A percentile compares a stretch with the other conserved stretches of the same genome.
These are phyloP conservation scores for Peromyscus californicus DNA, from an alignment of 2,113 vertebrate species.

Conservation along the genomic window DNA sequence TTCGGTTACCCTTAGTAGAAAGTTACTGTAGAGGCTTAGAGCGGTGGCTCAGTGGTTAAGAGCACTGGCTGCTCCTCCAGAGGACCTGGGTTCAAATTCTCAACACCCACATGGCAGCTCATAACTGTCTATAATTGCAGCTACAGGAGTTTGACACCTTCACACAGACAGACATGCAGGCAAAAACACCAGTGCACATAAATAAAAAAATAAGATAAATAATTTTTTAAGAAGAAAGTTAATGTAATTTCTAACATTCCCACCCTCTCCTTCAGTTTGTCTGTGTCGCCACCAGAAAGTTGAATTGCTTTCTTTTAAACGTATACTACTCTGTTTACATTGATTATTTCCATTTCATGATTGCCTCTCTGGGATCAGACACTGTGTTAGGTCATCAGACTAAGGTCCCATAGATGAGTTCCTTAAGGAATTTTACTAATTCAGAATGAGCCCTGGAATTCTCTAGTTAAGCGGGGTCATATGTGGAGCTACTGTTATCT, in stretches of 20 bases:
- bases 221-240: not conserved
- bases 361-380: not conserved
- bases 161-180: not conserved
- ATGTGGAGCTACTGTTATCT: not conserved
- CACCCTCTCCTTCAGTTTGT: not conserved
- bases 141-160: not conserved
- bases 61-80: not conserved
- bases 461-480: not conserved
- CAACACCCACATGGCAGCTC: not conserved
- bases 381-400: conserved; percentile 22
- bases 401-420: not conserved
- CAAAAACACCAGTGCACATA: not conserved
- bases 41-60: no score
- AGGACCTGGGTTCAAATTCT: not conserved
- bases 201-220: not conserved
- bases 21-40: not conserved
- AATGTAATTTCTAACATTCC: not conserved
- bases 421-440: conserved; percentile 43
- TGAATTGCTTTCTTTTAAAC: conserved; percentile 53
- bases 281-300: conserved; percentile 27
- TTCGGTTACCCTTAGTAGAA: conserved; percentile 30
- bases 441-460: conserved; percentile 41
- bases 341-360: conserved; percentile 54
- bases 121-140: not conserved
- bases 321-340: conserved; percentile 17